These are phyloP conservation scores for Lobophora halterata DNA, from an alignment of 2,888 invertebrate genomes.

Conservation along the genomic window DNA sequence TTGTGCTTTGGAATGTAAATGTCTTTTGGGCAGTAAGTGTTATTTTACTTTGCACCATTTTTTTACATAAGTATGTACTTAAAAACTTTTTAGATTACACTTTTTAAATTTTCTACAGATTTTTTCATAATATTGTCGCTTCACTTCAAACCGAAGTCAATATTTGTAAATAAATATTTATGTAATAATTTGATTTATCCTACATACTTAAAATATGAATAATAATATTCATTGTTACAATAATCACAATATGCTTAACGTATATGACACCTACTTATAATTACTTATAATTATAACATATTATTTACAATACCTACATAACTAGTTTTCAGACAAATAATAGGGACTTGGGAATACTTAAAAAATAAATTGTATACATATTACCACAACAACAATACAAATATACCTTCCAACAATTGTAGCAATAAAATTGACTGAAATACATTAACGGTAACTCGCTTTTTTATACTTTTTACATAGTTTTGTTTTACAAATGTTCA, in stretches of 20 bases:
- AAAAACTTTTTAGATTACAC: slow-evolving; percentile 12
- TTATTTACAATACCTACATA: slow-evolving; percentile 21
- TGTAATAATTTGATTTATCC: slow-evolving; percentile 7
- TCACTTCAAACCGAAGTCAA: slow-evolving; percentile 34
- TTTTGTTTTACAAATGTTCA: too few relatives aligned
- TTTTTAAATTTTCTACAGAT: slow-evolving; percentile 27
- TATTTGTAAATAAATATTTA: slow-evolving; percentile 14
- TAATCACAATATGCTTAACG: slow-evolving; percentile 22
- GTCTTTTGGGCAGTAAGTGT: slow-evolving; percentile 7
- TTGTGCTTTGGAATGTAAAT: slow-evolving; percentile 21
- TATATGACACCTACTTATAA: slow-evolving; percentile 6
- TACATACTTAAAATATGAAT: slow-evolving; percentile 9
- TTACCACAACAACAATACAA: too few relatives aligned
- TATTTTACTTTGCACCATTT: slow-evolving; percentile 11
- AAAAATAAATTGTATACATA: slow-evolving; percentile 6
- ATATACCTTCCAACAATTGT: too few relatives aligned
- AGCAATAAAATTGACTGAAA: too few relatives aligned
- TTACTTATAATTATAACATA: slow-evolving; percentile 4
- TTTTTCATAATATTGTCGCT: slow-evolving; percentile 43
- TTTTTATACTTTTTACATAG: too few relatives aligned
- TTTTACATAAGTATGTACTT: slow-evolving; percentile 12
- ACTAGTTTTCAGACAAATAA: too few relatives aligned
- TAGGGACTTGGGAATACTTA: too few relatives aligned
- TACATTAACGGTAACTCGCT: too few relatives aligned
- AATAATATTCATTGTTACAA: slow-evolving; percentile 14